A percentile compares a stretch with the other conserved stretches of the same genome.
Evolutionary conservation across 2,888 invertebrate species (phyloP).

Genomic region (Mesopsocus fuscifrons): DNA sequence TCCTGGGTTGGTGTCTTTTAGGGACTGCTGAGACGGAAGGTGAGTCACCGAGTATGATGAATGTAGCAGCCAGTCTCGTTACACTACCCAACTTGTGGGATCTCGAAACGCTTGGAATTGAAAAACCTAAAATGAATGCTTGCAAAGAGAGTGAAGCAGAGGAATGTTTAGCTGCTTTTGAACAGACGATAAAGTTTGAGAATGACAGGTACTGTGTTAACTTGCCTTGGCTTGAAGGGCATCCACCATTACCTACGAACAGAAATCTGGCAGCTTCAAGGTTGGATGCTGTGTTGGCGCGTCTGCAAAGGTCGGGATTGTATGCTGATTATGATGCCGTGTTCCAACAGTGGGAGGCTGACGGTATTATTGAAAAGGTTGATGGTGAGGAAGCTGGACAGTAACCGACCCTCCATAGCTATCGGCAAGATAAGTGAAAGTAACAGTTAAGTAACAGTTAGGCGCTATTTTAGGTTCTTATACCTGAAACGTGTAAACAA

Average conservation of each 20-base stretch:
- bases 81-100: neutral
- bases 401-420: slow-evolving; percentile 13
- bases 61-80: neutral
- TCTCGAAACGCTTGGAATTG: neutral
- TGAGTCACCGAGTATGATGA: neutral
- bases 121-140: neutral
- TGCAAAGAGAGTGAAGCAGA: neutral
- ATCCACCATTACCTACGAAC: neutral
- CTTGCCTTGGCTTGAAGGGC: neutral
- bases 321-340: neutral
- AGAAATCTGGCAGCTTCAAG: neutral
- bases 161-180: neutral
- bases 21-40: neutral
- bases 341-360: neutral
- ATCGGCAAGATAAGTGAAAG: slow-evolving; percentile 13
- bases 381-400: neutral
- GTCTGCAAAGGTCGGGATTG: neutral
- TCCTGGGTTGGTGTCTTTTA: neutral
- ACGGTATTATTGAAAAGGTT: neutral
- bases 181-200: neutral
- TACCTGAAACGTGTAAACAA: too few relatives aligned
- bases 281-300: neutral
- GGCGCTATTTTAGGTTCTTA: slow-evolving; percentile 11
- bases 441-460: slow-evolving; percentile 12
- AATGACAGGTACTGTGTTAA: neutral